phyloP scores from a whole-genome alignment of 2,888 invertebrate species.

The Hofmannophila pseudospretella region DNA sequence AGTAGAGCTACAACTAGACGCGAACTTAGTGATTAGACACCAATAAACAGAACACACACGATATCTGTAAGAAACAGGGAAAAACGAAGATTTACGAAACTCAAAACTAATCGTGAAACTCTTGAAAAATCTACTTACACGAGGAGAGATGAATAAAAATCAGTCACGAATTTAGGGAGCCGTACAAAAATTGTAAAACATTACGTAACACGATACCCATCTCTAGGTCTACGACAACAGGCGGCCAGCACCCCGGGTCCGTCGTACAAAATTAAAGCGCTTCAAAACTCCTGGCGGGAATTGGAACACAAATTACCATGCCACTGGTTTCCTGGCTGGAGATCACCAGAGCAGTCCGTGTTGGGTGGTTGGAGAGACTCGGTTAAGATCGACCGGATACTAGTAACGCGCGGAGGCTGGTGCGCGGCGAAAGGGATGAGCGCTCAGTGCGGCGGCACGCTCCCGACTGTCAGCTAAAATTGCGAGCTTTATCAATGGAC shows the following conservation, averaged over 20 bases:
- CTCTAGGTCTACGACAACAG: conserved; percentile 47
- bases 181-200: conserved; percentile 24
- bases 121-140: no score
- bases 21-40: no score
- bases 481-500: conserved; percentile 66
- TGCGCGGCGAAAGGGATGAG: conserved; percentile 35
- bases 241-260: conserved; percentile 48
- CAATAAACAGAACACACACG: no score
- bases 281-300: conserved; percentile 40
- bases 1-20: no score
- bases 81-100: no score
- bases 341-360: conserved; percentile 24
- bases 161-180: no score
- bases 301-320: conserved; percentile 67
- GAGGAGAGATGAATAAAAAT: no score
- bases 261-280: conserved; percentile 7
- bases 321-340: conserved; percentile 52
- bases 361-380: neutral
- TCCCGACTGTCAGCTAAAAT: conserved; percentile 59
- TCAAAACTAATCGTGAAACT: no score
- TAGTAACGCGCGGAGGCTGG: conserved; percentile 24
- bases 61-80: no score
- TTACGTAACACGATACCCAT: conserved; percentile 66
- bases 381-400: conserved; percentile 15
- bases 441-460: conserved; percentile 53